These are phyloP conservation scores for Chaunax sp. DNA, from an alignment of 2,797 vertebrate species.

Conservation along the genomic window DNA sequence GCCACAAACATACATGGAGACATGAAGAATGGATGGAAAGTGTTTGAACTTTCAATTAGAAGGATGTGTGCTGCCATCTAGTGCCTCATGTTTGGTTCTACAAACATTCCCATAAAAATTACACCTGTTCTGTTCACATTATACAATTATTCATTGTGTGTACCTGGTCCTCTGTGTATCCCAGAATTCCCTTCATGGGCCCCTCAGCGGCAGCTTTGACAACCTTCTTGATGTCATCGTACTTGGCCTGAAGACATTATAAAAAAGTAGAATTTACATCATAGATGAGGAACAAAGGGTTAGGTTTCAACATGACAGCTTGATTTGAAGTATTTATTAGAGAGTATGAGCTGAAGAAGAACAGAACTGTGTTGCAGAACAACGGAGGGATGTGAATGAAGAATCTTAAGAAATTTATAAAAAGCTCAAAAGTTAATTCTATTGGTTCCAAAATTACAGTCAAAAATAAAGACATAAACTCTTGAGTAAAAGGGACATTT, in stretches of 20 bases:
- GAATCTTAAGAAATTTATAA: too few relatives aligned
- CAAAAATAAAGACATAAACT: too few relatives aligned
- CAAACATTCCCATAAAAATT: neutral
- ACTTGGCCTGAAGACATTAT: conserved; percentile 84
- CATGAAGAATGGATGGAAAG: neutral
- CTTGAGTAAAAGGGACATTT: too few relatives aligned
- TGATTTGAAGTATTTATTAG: neutral
- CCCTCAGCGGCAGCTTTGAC: conserved; percentile 91
- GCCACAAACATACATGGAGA: neutral
- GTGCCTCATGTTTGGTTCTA: neutral
- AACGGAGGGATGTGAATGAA: too few relatives aligned
- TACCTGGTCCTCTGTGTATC: conserved; percentile 91
- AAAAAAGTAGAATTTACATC: too few relatives aligned
- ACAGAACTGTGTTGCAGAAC: too few relatives aligned
- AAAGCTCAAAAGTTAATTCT: too few relatives aligned
- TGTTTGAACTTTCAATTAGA: neutral
- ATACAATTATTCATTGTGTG: neutral
- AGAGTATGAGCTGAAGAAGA: too few relatives aligned
- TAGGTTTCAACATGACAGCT: neutral
- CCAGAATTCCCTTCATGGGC: conserved; percentile 91
- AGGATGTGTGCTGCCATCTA: conserved; percentile 42
- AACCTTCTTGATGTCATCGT: conserved; percentile 92
- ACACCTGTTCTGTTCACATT: neutral
- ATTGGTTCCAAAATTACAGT: too few relatives aligned
- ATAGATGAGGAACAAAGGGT: neutral